Conservation (phyloP, 2,888 invertebrate genomes). For the Epinotia bilunana region DNA sequence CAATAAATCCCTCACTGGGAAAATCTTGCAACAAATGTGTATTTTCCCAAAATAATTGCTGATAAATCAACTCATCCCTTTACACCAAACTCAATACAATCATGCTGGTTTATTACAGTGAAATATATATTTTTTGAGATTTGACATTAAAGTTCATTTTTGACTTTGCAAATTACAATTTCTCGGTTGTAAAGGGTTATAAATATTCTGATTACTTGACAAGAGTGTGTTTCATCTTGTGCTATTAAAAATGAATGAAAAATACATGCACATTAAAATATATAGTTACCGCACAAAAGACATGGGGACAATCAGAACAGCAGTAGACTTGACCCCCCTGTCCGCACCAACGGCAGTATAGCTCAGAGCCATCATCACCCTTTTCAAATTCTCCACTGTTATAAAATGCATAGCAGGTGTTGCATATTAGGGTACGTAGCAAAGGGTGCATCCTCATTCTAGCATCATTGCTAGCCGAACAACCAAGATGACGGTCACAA, state of each 20-base stretch:
- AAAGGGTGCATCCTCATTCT: constrained; percentile 90
- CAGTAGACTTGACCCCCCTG: constrained; percentile 92
- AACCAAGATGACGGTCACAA: constrained; percentile 90
- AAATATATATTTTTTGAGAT: too few relatives aligned
- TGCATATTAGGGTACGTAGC: constrained; percentile 88
- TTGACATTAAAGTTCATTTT: too few relatives aligned
- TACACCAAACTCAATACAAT: too few relatives aligned
- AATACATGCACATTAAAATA: constrained; percentile 7
- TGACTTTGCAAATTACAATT: too few relatives aligned
- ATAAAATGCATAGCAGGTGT: constrained; percentile 90
- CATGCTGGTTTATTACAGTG: too few relatives aligned
- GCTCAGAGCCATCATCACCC: constrained; percentile 92
- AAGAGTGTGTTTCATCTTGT: not conserved
- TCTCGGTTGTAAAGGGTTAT: too few relatives aligned
- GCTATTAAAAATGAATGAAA: not conserved
- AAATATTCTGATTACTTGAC: too few relatives aligned
- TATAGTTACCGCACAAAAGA: constrained; percentile 87
- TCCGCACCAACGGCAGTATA: constrained; percentile 93
- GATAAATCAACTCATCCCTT: too few relatives aligned
- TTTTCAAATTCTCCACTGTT: constrained; percentile 92
- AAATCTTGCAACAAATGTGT: too few relatives aligned
- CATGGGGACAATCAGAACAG: constrained; percentile 89
- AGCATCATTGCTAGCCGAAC: constrained; percentile 85
- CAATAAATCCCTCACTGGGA: too few relatives aligned
- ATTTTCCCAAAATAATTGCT: too few relatives aligned